Evolutionary conservation across 2,113 vertebrate species (phyloP), one percentile per base, ranked within the genome.

Genomic region (Oophaga pumilio): DNA sequence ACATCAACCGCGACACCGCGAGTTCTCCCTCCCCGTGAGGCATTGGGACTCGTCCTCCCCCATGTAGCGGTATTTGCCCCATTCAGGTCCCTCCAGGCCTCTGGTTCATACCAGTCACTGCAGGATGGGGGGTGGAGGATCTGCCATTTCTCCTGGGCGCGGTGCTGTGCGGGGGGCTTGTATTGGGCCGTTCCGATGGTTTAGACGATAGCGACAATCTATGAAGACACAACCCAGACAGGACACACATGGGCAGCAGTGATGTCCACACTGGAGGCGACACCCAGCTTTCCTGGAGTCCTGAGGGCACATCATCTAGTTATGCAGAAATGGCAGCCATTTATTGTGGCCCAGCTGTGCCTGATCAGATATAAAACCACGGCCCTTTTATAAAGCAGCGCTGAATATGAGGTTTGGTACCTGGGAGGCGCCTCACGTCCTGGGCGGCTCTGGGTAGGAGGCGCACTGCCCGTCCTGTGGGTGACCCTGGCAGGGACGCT

Each of bases 61-160:
- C 64, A 22, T 9, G 18, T 43, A 43, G 33, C 33, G 33, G 33
- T 43, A 43, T 43, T 43, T 43, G 33, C 33, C 33, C 33, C 33
- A 5, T 43, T 24, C 6, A 20, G 1, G 6, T 74, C 71, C 20
- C 9, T 49, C 28, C 56, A 10, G 18, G 5, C 78, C 13, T 22
- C 82, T 87, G 52, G 56, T 73, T 87, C 93, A 89, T 95, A 97
- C 97, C 98, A 93, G 93, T 94, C 87, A 97, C 82, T 84, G 96
- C 91, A 28, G 96, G 96, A 92, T 97, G 96, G 22, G 91, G 80
- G 82, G 91, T 86, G 4, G 87, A 90, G 53, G 8, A 88, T 60
- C 85, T 91, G 33, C 85, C 78, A 10, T 43, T 88, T 87, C 74
- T 93, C 76, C 26, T 92, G 84, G 81, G 26, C 78, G 81, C 85